phyloP scores from a whole-genome alignment of 1,140 invertebrate species.

The Trichomalopsis sarcophagae region DNA sequence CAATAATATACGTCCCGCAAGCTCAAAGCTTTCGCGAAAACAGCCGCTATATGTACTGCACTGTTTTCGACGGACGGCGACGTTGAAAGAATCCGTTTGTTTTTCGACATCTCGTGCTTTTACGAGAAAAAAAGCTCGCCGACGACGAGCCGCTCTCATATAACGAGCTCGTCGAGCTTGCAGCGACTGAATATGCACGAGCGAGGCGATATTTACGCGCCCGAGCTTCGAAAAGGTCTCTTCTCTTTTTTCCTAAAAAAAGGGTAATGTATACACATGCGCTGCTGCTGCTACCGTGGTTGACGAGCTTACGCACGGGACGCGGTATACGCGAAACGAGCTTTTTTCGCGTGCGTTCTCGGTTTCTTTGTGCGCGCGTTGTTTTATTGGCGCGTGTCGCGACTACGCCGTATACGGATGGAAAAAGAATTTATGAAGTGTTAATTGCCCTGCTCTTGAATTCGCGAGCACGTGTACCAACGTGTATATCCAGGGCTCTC shows the following conservation, averaged over 20 bases:
- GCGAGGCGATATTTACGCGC: background rate
- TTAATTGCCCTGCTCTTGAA: background rate
- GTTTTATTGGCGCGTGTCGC: slow-evolving; percentile 1
- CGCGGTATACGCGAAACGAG: background rate
- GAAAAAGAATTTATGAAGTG: slow-evolving; percentile 15
- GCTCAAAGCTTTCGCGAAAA: background rate
- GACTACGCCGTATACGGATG: background rate
- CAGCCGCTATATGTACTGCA: background rate
- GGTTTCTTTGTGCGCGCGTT: background rate
- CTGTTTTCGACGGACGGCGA: background rate
- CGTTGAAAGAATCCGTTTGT: background rate
- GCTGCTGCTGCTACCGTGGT: background rate
- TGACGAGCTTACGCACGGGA: background rate
- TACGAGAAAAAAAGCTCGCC: background rate
- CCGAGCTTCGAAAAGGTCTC: background rate
- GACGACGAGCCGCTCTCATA: background rate
- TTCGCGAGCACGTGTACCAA: background rate
- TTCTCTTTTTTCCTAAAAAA: no score
- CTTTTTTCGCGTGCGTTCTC: background rate
- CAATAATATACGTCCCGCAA: background rate
- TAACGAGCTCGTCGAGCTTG: background rate
- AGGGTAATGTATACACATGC: background rate
- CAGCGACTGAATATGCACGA: background rate
- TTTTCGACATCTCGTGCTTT: background rate
- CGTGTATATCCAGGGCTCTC: background rate